Percentiles rank a stretch among this genome's conserved stretches.
These are phyloP conservation scores for Sphenopsis melanotis DNA, from an alignment of 2,797 vertebrate genomes.

Conservation along the genomic window DNA sequence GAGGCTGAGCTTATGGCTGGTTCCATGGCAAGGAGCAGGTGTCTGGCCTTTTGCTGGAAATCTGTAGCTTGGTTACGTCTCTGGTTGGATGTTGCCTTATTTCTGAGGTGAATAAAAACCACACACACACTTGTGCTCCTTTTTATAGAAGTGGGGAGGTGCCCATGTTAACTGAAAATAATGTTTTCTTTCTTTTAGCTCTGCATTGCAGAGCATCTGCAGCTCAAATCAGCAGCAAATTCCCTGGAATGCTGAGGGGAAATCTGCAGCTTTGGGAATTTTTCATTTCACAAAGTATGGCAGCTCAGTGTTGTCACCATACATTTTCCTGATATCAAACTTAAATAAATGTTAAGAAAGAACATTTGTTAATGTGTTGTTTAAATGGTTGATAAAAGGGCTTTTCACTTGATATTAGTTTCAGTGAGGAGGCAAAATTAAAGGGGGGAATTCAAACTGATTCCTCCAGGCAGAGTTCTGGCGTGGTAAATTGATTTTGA, in stretches of 20 bases:
- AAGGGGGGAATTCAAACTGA: neutral
- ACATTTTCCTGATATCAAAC: neutral
- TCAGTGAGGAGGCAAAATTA: neutral
- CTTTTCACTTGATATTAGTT: neutral
- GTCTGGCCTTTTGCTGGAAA: neutral
- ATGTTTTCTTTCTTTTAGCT: neutral
- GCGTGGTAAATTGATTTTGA: neutral
- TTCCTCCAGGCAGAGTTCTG: neutral
- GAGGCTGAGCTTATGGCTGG: neutral
- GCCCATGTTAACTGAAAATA: neutral
- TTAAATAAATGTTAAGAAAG: neutral
- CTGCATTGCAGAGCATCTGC: constrained; percentile 24
- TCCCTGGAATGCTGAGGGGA: neutral
- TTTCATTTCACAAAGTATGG: neutral
- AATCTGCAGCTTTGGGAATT: neutral
- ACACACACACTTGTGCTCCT: neutral
- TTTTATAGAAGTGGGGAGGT: neutral
- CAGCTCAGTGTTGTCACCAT: neutral
- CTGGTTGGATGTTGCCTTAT: neutral
- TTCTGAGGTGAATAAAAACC: neutral
- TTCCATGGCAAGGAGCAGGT: neutral
- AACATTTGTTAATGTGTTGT: neutral
- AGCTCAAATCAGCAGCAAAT: neutral
- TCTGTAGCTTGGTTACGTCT: neutral
- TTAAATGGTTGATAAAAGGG: neutral